Percentiles rank a stretch among this genome's conserved stretches.
phyloP scores from a whole-genome alignment of 2,888 invertebrate genomes.

The Agonum fuliginosum region DNA sequence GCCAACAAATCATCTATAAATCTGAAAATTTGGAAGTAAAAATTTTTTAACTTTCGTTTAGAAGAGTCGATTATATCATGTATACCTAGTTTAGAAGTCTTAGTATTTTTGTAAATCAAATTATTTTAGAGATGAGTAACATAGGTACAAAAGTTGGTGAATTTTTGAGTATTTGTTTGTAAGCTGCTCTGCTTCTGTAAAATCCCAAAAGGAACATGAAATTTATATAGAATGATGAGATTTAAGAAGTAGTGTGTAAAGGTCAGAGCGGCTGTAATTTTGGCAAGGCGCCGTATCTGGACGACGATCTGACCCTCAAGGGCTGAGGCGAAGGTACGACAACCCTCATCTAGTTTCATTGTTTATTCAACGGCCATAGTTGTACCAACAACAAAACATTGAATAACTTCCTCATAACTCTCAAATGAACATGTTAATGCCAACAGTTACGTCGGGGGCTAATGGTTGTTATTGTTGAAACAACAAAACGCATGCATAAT shows the following conservation, averaged over 20 bases:
- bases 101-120: no score
- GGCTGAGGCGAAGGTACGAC: conserved; percentile 39
- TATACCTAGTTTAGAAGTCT: no score
- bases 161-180: no score
- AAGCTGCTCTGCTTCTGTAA: no score
- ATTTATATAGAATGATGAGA: background rate
- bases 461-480: conserved; percentile 58
- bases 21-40: no score
- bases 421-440: conserved; percentile 58
- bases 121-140: no score
- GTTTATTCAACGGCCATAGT: conserved; percentile 59
- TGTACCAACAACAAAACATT: conserved; percentile 57
- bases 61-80: no score
- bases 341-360: conserved; percentile 59
- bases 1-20: no score
- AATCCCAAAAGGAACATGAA: no score
- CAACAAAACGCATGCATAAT: conserved; percentile 52
- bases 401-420: conserved; percentile 59
- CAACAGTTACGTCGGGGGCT: conserved; percentile 54
- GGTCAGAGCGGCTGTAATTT: conserved; percentile 23
- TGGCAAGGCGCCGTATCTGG: conserved; percentile 2
- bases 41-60: background rate
- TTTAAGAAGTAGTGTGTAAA: background rate
- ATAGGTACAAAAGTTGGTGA: no score
- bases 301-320: conserved; percentile 14